phyloP scores from a whole-genome alignment of 2,113 vertebrate genomes.

The Martes martes region DNA sequence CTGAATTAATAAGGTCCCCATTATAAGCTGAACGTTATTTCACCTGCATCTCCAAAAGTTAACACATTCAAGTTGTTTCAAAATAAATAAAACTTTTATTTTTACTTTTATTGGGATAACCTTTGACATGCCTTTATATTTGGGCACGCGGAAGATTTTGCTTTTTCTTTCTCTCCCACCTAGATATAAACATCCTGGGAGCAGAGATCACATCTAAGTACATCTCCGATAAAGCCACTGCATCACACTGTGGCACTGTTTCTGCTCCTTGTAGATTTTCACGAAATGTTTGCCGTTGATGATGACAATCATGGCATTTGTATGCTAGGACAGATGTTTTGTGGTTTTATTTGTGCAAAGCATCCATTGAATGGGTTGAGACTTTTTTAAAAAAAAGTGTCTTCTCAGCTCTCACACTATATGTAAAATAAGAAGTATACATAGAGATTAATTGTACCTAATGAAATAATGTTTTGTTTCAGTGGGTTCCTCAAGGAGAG shows the following conservation, averaged over 20 bases:
- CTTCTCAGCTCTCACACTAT: neutral
- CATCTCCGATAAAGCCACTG: neutral
- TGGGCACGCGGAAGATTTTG: neutral
- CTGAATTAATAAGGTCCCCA: neutral
- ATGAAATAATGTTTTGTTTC: conserved; percentile 62
- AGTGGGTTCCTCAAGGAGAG: conserved; percentile 98
- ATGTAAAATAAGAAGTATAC: conserved; percentile 1
- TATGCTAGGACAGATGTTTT: neutral
- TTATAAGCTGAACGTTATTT: neutral
- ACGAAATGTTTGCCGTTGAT: neutral
- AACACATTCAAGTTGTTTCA: neutral
- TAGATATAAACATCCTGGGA: neutral
- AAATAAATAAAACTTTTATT: neutral
- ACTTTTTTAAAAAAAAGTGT: neutral
- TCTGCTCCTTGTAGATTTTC: neutral
- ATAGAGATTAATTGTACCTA: conserved; percentile 21
- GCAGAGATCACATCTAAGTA: neutral
- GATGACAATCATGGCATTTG: neutral
- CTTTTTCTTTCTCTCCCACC: neutral
- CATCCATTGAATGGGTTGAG: neutral
- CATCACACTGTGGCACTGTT: neutral
- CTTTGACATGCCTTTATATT: neutral
- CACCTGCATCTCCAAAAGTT: neutral
- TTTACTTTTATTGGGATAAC: neutral
- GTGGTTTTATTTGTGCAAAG: conserved; percentile 16